These are phyloP conservation scores for Tragelaphus buxtoni DNA, from an alignment of 2,113 vertebrate species.

Conservation along the genomic window DNA sequence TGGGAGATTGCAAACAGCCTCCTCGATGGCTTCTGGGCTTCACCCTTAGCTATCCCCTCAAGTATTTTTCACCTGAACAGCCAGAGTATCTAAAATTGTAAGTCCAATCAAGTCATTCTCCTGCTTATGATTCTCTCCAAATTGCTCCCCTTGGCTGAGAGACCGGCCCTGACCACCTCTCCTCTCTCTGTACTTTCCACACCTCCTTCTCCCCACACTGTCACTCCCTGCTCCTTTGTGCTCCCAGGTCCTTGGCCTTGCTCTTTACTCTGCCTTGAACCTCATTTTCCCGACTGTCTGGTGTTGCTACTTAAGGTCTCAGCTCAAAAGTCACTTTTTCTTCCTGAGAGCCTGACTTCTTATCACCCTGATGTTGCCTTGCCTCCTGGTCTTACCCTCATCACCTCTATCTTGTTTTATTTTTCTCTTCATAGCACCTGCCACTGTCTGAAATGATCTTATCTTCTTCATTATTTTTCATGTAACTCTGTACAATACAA, in stretches of 20 bases:
- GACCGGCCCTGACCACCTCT: fast-evolving
- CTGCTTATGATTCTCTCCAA: neutral
- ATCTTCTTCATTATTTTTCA: neutral
- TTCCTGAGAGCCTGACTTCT: neutral
- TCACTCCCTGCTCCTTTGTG: neutral
- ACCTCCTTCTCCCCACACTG: fast-evolving
- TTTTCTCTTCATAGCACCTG: neutral
- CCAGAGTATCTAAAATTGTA: neutral
- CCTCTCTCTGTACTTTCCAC: too few relatives aligned
- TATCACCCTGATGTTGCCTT: fast-evolving
- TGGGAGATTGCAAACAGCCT: neutral
- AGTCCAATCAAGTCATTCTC: neutral
- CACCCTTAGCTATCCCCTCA: fast-evolving
- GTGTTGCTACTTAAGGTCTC: neutral
- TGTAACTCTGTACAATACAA: neutral
- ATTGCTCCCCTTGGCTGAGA: neutral
- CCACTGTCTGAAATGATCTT: neutral
- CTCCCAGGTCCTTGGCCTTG: neutral
- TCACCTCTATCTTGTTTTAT: neutral
- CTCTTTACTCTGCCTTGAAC: neutral
- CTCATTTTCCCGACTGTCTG: fast-evolving
- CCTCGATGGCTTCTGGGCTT: neutral
- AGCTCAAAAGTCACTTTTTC: neutral
- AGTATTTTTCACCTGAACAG: neutral
- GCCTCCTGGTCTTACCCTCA: neutral